Conservation (phyloP, 2,888 invertebrate genomes). For the Chesias legatella region DNA sequence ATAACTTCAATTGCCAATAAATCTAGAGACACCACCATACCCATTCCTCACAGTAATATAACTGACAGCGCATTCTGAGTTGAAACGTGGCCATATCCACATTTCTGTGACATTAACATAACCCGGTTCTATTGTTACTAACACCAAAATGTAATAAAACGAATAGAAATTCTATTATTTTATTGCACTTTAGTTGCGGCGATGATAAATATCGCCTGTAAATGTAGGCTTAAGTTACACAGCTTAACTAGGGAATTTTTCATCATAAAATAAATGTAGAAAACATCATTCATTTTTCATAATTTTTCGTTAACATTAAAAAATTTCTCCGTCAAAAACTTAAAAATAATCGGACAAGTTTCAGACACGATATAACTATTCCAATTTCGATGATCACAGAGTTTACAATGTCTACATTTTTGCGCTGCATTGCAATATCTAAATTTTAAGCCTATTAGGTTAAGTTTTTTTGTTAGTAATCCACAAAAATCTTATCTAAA, state of each 20-base stretch:
- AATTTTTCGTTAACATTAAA: conserved; percentile 59
- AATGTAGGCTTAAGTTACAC: conserved; percentile 73
- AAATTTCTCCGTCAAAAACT: conserved; percentile 66
- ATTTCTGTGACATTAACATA: conserved; percentile 48
- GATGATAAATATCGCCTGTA: conserved; percentile 36
- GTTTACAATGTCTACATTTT: conserved; percentile 45
- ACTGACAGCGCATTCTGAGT: conserved; percentile 63
- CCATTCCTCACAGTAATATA: conserved; percentile 51
- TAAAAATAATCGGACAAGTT: conserved; percentile 68
- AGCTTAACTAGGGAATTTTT: conserved; percentile 74
- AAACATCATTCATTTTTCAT: conserved; percentile 55
- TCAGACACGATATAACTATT: conserved; percentile 70
- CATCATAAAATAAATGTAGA: conserved; percentile 69
- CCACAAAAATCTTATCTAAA: conserved; percentile 48
- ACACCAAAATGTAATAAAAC: conserved; percentile 42
- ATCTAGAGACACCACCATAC: conserved; percentile 61
- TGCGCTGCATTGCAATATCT: conserved; percentile 38
- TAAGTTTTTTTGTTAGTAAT: conserved; percentile 36
- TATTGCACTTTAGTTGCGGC: conserved; percentile 27
- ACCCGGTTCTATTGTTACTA: conserved; percentile 76
- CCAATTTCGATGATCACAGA: conserved; percentile 76
- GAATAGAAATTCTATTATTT: conserved; percentile 27
- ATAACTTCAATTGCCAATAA: conserved; percentile 60
- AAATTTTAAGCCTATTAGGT: conserved; percentile 40
- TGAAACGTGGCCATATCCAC: conserved; percentile 31